Conservation (phyloP, 2,113 vertebrate species). For the Ciconia boyciana region DNA sequence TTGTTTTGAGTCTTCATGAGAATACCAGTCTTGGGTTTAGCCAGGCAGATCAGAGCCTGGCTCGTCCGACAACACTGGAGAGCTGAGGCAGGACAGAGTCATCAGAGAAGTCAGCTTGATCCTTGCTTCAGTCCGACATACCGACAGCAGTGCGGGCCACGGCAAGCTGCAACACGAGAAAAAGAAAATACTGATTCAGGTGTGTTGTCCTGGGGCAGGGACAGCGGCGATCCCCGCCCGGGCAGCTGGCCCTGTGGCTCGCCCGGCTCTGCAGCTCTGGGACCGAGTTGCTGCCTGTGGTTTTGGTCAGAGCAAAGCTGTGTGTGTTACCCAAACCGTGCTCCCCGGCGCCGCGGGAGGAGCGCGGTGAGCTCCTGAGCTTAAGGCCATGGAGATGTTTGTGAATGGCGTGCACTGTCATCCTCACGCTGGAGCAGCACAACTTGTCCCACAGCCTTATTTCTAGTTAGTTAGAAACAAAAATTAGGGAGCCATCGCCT, state of each 20-base stretch:
- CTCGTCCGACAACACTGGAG: fast-evolving
- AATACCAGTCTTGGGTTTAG: not conserved
- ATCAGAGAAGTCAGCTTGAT: not conserved
- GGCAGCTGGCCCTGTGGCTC: not conserved
- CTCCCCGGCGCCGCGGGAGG: not conserved
- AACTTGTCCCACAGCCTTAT: fast-evolving
- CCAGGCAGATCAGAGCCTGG: not conserved
- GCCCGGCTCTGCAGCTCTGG: not conserved
- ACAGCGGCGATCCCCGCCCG: fast-evolving
- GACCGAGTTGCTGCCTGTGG: not conserved
- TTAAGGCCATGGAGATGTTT: fast-evolving
- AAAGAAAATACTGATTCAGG: not conserved
- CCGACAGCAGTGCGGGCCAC: too few relatives aligned
- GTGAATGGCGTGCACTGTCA: fast-evolving
- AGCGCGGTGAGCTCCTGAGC: not conserved
- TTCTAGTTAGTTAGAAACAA: not conserved
- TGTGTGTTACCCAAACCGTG: not conserved
- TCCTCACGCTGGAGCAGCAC: fast-evolving
- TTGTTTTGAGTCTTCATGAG: not conserved
- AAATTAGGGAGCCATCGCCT: too few relatives aligned
- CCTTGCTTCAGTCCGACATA: fast-evolving
- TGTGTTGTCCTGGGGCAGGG: not conserved
- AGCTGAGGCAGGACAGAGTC: not conserved
- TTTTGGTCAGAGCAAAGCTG: not conserved
- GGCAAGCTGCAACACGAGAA: not conserved